Evolutionary conservation across 2,888 invertebrate species (phyloP).

Genomic region (Brachyptera putata): DNA sequence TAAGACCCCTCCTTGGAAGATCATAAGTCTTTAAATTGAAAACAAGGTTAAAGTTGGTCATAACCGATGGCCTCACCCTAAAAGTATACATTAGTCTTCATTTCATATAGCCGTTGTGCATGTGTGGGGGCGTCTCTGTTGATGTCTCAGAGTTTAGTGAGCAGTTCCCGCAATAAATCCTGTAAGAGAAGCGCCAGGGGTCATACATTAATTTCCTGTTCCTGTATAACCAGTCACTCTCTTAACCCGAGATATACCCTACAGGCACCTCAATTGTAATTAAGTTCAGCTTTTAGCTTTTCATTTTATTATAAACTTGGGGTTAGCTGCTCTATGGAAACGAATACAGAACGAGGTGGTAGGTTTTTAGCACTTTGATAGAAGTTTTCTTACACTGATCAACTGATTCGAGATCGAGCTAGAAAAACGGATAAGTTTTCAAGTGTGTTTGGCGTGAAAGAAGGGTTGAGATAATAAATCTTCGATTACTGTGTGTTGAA

Average conservation of each 20-base stretch:
- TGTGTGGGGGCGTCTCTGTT: too few species aligned
- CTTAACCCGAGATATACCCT: constrained; percentile 2
- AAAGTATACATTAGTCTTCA: constrained; percentile 13
- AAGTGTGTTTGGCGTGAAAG: neutral
- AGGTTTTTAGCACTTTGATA: too few species aligned
- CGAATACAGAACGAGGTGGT: too few species aligned
- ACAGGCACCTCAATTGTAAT: neutral
- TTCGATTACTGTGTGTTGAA: neutral
- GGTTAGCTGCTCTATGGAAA: neutral
- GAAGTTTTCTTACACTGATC: neutral
- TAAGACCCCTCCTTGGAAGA: too few species aligned
- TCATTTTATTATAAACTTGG: neutral
- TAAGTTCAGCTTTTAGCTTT: neutral
- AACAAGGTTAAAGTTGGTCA: neutral
- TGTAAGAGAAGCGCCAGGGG: constrained; percentile 2
- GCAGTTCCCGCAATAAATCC: constrained; percentile 8
- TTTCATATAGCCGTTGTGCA: neutral
- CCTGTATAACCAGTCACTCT: neutral
- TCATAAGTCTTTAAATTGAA: constrained; percentile 6
- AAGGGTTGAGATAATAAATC: constrained; percentile 9
- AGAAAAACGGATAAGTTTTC: neutral
- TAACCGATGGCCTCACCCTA: neutral
- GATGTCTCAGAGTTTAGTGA: neutral
- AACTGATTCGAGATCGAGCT: neutral
- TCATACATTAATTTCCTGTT: constrained; percentile 15